Conservation (phyloP, 2,888 invertebrate species). For the Tupiocoris notatus region DNA sequence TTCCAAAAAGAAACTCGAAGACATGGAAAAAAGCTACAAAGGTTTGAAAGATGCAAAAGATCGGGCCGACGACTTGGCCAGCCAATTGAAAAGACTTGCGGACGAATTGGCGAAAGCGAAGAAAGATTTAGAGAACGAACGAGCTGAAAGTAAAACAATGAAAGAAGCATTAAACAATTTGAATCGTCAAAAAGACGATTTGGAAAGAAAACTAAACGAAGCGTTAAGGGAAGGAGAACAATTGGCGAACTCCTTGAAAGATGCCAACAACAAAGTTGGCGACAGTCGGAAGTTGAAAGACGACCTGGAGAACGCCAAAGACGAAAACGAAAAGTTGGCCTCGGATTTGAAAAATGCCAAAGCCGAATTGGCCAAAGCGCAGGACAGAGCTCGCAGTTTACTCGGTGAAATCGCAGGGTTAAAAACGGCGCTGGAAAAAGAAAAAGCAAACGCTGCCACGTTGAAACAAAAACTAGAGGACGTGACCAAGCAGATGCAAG, state of each 20-base stretch:
- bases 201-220: conserved; percentile 1
- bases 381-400: not conserved
- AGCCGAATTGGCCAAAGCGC: not conserved
- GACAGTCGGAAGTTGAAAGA: not conserved
- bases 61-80: conserved; percentile 6
- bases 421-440: not conserved
- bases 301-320: not conserved
- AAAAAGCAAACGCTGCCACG: not conserved
- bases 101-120: conserved; percentile 4
- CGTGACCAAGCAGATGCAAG: not conserved
- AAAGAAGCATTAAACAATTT: conserved; percentile 3
- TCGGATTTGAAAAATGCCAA: not conserved
- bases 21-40: not conserved
- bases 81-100: not conserved
- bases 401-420: not conserved
- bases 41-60: not conserved
- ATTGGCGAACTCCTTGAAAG: not conserved
- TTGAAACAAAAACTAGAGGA: conserved; percentile 9
- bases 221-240: not conserved
- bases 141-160: not conserved
- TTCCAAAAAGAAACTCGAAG: not conserved
- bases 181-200: not conserved
- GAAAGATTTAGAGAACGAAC: conserved; percentile 5
- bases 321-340: not conserved
- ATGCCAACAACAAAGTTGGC: not conserved